Evolutionary conservation across 2,113 vertebrate genomes (phyloP), one percentile per base, ranked within the genome.

Genomic region (Pyxicephalus adspersus): DNA sequence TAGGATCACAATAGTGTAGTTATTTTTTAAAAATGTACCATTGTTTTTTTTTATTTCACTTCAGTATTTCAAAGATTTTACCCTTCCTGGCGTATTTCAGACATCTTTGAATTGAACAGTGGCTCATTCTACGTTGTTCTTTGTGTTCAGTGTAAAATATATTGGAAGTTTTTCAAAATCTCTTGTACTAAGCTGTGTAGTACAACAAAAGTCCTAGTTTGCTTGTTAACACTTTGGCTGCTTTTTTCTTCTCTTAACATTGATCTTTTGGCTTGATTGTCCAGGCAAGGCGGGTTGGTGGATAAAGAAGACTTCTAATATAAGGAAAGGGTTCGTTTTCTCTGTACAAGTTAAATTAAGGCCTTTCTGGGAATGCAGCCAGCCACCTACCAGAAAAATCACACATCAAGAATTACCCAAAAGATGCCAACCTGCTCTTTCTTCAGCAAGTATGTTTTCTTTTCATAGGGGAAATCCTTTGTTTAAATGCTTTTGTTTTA

Each of bases 171-270:
- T 83, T 58, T 67, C 34, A 16, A 80, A 23, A 63, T 29, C 66
- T 51, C 19, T 72, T 64, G 50, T 66, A 66, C 70, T 45, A 75
- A 66, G 17, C 28, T 31, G 28, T 82, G 70, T 75, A 82, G 51
- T 55, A 75, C 70, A 82, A 82, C 70, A 82, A 82, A 82, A 66
- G 22, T 66, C 79, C 18, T 22, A 19, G 31, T 74, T 75, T 82
- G 23, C 61, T 75, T 75, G 70, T 82, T 74, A 74, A 65, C 63
- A 75, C 45, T 57, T 64, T 65, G 60, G 61, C 79, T 57, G 16
- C n/a, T 58, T 80, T 81, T 72, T 64, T 64, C 31, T 13, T 3
- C 45, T 73, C 45, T 73, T n/a, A n/a, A 73, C 58, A 31, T 50
- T 80, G 68, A 74, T 81, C 60, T 81, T 64, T 73, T 65, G 58